Evolutionary conservation across 1,140 invertebrate species (phyloP), one percentile per base, ranked within the genome.

Genomic region (Diorhabda carinulata): DNA sequence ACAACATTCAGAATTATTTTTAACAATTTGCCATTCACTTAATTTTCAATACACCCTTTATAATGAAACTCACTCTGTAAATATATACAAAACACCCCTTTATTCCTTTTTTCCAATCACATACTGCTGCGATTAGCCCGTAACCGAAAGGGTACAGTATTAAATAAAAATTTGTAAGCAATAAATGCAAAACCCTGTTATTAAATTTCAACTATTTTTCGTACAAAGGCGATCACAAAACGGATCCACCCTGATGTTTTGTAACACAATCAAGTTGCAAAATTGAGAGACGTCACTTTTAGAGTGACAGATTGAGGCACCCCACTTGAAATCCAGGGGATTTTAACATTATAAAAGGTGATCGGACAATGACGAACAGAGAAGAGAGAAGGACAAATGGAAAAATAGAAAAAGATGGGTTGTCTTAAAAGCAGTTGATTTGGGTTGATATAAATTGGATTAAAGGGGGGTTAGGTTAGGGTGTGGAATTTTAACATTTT

Each of bases 221-320:
- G 41, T 56, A 71, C 70, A 71, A 71, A 57, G 66, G 25, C 56
- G 45, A 64, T 60, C 43, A 58, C 66, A 67, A 71, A 71, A 60
- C 59, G 70, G 57, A 57, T 62, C 61, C 65, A 71, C 66, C 70
- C 70, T 61, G 59, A 45, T 64, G 70, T 71, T 71, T 71, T 71
- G 70, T 71, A 71, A 71, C 66, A 71, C 70, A 71, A 71, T 71
- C 67, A 71, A 71, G 61, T 71, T 71, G 61, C 58, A 67, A 71
- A 71, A 64, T 67, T 64, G 65, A 71, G 70, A 65, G 47, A 63
- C 66, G 70, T 67, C 70, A 64, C 60, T 71, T 71, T 68, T 64
- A 66, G 66, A 67, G 66, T 71, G 70, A 71, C 70, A 71, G 70
- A 71, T 71, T 64, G 70, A 60, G 66, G 47, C 64, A 57, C 64